Conservation (phyloP, 92 coral and sea anemone genomes). For the Paragorgia papillata region DNA sequence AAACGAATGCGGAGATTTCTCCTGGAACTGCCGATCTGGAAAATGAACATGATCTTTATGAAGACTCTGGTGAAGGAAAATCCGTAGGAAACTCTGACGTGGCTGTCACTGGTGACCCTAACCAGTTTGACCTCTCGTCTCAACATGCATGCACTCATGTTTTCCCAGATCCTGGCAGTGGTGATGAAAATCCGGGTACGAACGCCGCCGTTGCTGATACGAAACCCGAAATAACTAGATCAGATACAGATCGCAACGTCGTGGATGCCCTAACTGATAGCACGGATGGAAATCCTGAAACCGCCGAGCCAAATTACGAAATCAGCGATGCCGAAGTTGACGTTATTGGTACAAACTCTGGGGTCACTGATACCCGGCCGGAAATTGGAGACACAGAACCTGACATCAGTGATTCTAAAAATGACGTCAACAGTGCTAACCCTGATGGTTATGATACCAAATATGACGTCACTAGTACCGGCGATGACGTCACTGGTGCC, state of each 20-base stretch:
- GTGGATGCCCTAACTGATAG: not conserved
- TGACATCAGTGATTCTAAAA: not conserved
- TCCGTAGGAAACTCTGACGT: too few relatives aligned
- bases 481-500: not conserved
- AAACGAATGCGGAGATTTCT: not conserved
- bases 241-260: too few relatives aligned
- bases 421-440: constrained; percentile 7
- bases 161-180: not conserved
- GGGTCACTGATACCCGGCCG: not conserved
- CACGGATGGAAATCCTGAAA: not conserved
- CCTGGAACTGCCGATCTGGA: not conserved
- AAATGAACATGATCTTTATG: too few relatives aligned
- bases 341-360: not conserved
- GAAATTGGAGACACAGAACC: not conserved
- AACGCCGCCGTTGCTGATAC: too few relatives aligned
- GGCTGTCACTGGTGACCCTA: too few relatives aligned
- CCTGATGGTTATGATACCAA: not conserved
- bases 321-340: not conserved
- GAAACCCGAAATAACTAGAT: too few relatives aligned
- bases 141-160: too few relatives aligned
- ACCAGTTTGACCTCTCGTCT: too few relatives aligned
- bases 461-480: not conserved
- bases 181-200: not conserved
- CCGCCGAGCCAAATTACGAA: not conserved
- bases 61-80: too few relatives aligned